Conservation (phyloP, 2,113 vertebrate genomes). For the Corythornis madagascariensis region DNA sequence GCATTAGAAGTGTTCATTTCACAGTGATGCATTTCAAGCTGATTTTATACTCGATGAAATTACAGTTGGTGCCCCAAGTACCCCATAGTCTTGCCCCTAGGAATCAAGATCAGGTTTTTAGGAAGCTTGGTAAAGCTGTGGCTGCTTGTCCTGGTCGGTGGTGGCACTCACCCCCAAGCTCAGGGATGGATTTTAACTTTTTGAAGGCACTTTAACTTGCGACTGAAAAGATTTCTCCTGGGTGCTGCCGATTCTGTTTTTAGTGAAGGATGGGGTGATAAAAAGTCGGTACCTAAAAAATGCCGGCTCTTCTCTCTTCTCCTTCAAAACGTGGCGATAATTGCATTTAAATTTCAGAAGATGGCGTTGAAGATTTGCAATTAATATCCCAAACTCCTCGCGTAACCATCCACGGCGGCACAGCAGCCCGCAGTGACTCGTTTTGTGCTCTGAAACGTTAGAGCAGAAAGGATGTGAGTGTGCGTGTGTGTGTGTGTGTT, state of each 20-base stretch:
- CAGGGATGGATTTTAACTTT: background rate
- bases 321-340: constrained; percentile 22
- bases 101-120: background rate
- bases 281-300: background rate
- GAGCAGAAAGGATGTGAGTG: constrained; percentile 49
- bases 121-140: background rate
- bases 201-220: background rate
- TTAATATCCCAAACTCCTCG: background rate
- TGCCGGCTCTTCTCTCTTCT: background rate
- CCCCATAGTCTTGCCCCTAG: background rate
- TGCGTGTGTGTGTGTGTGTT: background rate
- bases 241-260: background rate
- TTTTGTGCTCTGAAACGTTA: constrained; percentile 26
- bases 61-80: background rate
- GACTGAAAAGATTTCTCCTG: background rate
- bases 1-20: background rate
- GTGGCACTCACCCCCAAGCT: background rate
- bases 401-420: background rate
- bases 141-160: background rate
- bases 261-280: background rate
- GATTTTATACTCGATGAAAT: background rate
- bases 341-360: constrained; percentile 70
- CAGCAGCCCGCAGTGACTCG: background rate
- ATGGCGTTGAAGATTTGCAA: constrained; percentile 73
- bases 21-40: background rate